Base-by-base conservation (phyloP, 2,797 vertebrate genomes). In the Protosalanx chinensis region DNA sequence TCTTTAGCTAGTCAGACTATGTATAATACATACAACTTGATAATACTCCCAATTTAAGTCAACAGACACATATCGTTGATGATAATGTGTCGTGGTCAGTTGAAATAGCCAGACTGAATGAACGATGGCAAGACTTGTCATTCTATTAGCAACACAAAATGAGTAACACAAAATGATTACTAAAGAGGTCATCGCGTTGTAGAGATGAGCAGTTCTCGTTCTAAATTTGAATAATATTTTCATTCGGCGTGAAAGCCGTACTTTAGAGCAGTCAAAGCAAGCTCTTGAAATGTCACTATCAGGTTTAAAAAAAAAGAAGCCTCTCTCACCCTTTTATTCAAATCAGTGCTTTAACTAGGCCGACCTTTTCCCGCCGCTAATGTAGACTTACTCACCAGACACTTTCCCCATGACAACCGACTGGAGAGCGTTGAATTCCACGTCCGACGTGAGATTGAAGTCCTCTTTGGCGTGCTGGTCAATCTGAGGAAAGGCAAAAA, bases 351-450 rank as follows among this genome's bases (percentile, higher is more conserved):
- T 53, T 30, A 72, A 35, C 6, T 62, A 70, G n/a, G 72, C 63
- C 68, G 32, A n/a, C 49, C 23, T 70, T 59, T 46, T 73, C 59
- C 6, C 8, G 74, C 67, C 70, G 30, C 41, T 41, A 64, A n/a
- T 16, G 20, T 3, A 49, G 57, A 18, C 49, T 51, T 70, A 90
- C 94, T 94, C 84, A 98, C 97, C 91, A 65, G 84, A 87, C 81
- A 96, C 88, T 88, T 92, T 94, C 65, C 97, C 97, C 60, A 98
- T 88, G 61, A 92, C 82, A 32, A 98, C 91, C 16, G 90, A 94
- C 73, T 89, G 94, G 81, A 96, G 71, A 71, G 91, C 92, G 75
- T 93, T 95, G 85, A 98, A 95, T 76, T 96, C 94, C 53, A 82
- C 90, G 56, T 93, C 94, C 65, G 93, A 94, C 10, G 94, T 92